Evolutionary conservation across 1,140 invertebrate genomes (phyloP).

Genomic region (Macrotrachela quadricornifera): DNA sequence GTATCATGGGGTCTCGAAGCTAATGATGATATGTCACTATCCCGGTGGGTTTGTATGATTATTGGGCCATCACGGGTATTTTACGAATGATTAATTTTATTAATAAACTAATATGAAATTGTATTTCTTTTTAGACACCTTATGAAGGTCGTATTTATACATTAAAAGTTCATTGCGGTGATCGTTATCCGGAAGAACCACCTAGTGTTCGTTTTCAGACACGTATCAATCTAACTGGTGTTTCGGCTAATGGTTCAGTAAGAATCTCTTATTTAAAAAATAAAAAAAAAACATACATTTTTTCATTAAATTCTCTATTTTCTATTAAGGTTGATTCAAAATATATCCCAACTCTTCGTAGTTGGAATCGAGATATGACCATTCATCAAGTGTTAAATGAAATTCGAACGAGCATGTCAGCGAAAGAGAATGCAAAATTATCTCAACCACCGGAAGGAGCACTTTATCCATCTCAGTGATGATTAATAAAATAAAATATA

Average conservation of each 20-base stretch:
- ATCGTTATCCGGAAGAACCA: constrained; percentile 81
- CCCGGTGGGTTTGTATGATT: constrained; percentile 95
- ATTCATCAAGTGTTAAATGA: constrained; percentile 85
- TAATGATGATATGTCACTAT: constrained; percentile 93
- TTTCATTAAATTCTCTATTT: neutral
- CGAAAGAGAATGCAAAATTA: constrained; percentile 89
- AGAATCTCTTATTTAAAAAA: neutral
- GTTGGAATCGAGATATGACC: constrained; percentile 81
- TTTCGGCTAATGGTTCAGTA: constrained; percentile 81
- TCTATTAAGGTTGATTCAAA: constrained; percentile 45
- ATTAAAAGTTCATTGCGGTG: constrained; percentile 87
- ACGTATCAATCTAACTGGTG: constrained; percentile 93
- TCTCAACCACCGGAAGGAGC: constrained; percentile 19
- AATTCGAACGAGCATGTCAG: constrained; percentile 55
- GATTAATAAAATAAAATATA: too few relatives aligned
- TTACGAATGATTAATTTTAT: constrained; percentile 13
- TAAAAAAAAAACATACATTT: neutral
- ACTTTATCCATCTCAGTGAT: too few relatives aligned
- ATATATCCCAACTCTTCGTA: constrained; percentile 63
- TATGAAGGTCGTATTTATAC: constrained; percentile 98
- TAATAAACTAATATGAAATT: neutral
- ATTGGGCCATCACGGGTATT: constrained; percentile 84
- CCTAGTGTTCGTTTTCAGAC: constrained; percentile 82
- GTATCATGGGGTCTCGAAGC: constrained; percentile 74
- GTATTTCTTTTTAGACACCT: constrained; percentile 51